Conservation (phyloP, 2,797 vertebrate species). For the Notolabrus celidotus region DNA sequence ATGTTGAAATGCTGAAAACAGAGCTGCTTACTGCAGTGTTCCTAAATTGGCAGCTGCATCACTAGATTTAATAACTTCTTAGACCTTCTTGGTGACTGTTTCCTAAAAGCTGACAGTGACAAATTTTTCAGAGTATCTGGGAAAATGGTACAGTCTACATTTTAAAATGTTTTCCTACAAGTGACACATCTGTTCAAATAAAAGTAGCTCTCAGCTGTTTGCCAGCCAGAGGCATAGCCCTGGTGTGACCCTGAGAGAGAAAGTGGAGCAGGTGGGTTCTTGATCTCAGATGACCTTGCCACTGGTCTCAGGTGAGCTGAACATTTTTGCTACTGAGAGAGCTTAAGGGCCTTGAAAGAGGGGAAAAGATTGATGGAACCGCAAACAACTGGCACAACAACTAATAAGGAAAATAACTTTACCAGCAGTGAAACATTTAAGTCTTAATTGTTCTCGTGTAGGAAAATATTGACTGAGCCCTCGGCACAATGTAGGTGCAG, state of each 20-base stretch:
- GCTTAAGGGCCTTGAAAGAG: constrained; percentile 21
- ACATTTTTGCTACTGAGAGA: constrained; percentile 35
- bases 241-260: constrained; percentile 3
- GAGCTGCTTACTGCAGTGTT: constrained; percentile 57
- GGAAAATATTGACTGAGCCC: not conserved
- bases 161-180: constrained; percentile 39
- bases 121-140: constrained; percentile 41
- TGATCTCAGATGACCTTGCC: constrained; percentile 53
- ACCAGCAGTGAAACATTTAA: constrained; percentile 2
- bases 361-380: constrained; percentile 23
- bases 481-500: not conserved
- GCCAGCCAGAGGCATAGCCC: constrained; percentile 24
- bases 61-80: constrained; percentile 64
- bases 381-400: constrained; percentile 10
- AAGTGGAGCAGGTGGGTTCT: constrained; percentile 24
- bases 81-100: constrained; percentile 44
- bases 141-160: constrained; percentile 23
- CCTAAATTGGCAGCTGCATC: constrained; percentile 55
- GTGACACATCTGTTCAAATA: constrained; percentile 36
- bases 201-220: constrained; percentile 39
- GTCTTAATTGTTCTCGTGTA: not conserved
- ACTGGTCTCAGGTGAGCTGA: constrained; percentile 41
- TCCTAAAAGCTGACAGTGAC: constrained; percentile 51
- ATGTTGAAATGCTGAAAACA: constrained; percentile 55
- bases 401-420: not conserved